Evolutionary conservation across 2,113 vertebrate genomes (phyloP), one percentile per base, ranked within the genome.

Genomic region (Poecilia latipinna): DNA sequence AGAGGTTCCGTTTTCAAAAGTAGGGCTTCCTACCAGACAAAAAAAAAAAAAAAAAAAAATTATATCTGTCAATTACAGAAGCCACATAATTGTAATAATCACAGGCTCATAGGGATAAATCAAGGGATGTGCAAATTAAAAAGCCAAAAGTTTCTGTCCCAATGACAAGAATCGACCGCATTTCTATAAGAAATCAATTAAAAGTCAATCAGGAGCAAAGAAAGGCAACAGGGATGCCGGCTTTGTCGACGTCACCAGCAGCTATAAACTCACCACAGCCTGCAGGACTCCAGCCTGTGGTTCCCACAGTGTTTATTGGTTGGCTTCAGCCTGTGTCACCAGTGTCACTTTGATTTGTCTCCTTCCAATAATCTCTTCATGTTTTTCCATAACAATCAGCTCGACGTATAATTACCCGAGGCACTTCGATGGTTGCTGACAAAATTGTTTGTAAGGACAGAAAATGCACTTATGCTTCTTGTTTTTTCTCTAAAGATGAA

Each of bases 41-140:
- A 77, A 72, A 73, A 75, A 75, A 70, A 73, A 75, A 76, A 82
- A 70, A 82, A 37, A 28, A 28, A 35, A 35, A 35, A 37, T 37
- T 39, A 90, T 87, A 91, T 89, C 89, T 86, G 80, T 76, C 86
- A 88, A 90, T 90, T 90, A 91, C 79, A 82, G 64, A 92, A 92
- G 79, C 86, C 90, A 91, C 91, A 90, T 85, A 90, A 91, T 91
- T 91, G 79, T 82, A 88, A 88, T 90, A 90, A 92, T 90, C 80
- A 90, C 80, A 91, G 80, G 86, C 54, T 68, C 17, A 1, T 0
- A 35, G 68, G 87, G 74, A 86, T 87, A 82, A 92, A 92, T 91
- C 83, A 91, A 91, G 84, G 86, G 89, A 85, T 82, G 74, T 80
- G 75, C 77, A 84, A 88, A 89, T 90, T 82, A 85, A 82, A 91